These are phyloP conservation scores for Cotesia typhae DNA, from an alignment of 1,140 invertebrate genomes.

Conservation along the genomic window DNA sequence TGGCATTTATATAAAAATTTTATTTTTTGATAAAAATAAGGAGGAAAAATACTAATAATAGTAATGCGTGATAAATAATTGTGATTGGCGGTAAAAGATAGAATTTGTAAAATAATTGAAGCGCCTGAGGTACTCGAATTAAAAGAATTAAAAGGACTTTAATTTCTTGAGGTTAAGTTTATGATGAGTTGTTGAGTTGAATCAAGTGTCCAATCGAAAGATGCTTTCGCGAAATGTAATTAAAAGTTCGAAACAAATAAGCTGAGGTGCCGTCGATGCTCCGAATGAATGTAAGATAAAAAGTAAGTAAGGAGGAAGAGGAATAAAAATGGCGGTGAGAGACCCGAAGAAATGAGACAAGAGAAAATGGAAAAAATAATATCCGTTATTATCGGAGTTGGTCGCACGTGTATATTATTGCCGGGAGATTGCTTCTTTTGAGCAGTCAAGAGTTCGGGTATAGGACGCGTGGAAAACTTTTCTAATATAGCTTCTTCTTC, in stretches of 20 bases:
- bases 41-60: too few relatives aligned
- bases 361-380: conserved; percentile 33
- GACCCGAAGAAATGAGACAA: not conserved
- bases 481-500: conserved; percentile 40
- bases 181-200: too few relatives aligned
- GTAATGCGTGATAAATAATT: too few relatives aligned
- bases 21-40: too few relatives aligned
- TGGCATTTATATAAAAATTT: not conserved
- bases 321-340: not conserved
- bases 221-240: too few relatives aligned
- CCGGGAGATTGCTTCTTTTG: conserved; percentile 41
- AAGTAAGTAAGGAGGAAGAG: not conserved
- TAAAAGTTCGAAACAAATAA: too few relatives aligned
- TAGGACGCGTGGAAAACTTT: conserved; percentile 42
- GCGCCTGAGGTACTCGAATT: not conserved
- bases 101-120: not conserved
- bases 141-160: conserved; percentile 5
- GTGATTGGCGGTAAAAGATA: not conserved
- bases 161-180: not conserved
- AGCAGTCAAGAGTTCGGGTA: conserved; percentile 35
- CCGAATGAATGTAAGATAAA: not conserved
- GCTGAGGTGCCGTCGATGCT: too few relatives aligned
- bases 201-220: too few relatives aligned
- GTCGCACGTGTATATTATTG: conserved; percentile 43
- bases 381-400: conserved; percentile 37